Evolutionary conservation across 2,888 invertebrate genomes (phyloP).

Genomic region (Aphodius sticticus): DNA sequence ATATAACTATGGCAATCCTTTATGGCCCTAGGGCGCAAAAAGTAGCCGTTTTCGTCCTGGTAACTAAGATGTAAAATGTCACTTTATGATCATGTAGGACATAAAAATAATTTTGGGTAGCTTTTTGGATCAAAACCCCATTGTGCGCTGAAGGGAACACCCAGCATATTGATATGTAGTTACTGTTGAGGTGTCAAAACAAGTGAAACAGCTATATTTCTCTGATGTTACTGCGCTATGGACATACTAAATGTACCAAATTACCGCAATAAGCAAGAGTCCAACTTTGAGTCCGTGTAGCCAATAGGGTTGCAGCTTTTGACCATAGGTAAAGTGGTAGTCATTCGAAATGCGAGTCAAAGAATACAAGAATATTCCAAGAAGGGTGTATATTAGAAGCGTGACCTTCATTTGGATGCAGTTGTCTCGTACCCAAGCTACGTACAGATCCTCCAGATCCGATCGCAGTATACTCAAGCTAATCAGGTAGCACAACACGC

Average conservation of each 20-base stretch:
- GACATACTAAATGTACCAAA: neutral
- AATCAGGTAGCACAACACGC: constrained; percentile 24
- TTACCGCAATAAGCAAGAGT: constrained; percentile 58
- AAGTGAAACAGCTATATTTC: no score
- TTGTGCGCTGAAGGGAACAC: no score
- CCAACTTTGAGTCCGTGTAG: constrained; percentile 46
- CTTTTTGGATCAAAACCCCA: no score
- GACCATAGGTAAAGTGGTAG: constrained; percentile 36
- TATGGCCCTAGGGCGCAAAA: no score
- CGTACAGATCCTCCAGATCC: constrained; percentile 22
- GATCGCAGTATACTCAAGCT: constrained; percentile 13
- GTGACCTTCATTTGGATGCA: constrained; percentile 26
- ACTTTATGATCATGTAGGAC: no score
- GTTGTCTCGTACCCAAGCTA: constrained; percentile 18
- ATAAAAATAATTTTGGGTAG: no score
- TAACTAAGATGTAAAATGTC: no score
- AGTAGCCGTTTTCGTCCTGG: no score
- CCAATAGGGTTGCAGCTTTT: constrained; percentile 31
- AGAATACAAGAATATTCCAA: constrained; percentile 31
- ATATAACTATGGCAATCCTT: no score
- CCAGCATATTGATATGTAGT: no score
- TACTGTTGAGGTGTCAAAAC: no score
- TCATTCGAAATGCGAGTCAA: constrained; percentile 30
- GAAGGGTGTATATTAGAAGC: constrained; percentile 25
- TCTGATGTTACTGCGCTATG: no score